These are phyloP conservation scores for Dunckerocampus dactyliophorus DNA, from an alignment of 2,113 vertebrate genomes.

Conservation along the genomic window DNA sequence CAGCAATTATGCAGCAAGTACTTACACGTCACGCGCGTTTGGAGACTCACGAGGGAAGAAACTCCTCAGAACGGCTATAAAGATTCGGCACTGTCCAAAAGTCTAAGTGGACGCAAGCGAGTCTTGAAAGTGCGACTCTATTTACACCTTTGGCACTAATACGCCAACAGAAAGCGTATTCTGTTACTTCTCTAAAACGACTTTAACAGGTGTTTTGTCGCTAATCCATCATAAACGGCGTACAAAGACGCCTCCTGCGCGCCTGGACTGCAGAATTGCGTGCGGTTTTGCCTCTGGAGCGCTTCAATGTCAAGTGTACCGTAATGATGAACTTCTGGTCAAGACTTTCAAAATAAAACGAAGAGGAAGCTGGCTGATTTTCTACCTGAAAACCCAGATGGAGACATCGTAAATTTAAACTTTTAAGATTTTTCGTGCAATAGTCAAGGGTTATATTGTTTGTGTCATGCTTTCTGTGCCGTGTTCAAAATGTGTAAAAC, in stretches of 20 bases:
- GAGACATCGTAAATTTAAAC: too few species aligned
- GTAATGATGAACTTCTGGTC: neutral
- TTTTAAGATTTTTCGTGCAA: too few species aligned
- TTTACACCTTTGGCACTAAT: too few species aligned
- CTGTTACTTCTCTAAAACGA: slow-evolving; percentile 38
- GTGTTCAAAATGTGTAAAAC: too few species aligned
- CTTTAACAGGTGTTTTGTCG: neutral
- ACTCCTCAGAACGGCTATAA: neutral
- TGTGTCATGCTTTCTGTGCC: too few species aligned
- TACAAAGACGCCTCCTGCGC: slow-evolving; percentile 27
- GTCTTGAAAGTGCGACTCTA: too few species aligned
- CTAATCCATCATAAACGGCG: slow-evolving; percentile 31
- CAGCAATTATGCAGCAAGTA: slow-evolving; percentile 15
- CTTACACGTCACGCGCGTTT: slow-evolving; percentile 35
- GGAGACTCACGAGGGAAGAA: neutral
- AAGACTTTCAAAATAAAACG: slow-evolving; percentile 45
- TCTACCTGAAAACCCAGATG: too few species aligned
- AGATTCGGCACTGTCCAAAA: slow-evolving; percentile 12
- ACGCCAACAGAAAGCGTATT: slow-evolving; percentile 7
- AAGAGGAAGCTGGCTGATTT: too few species aligned
- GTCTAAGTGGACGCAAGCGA: slow-evolving; percentile 9
- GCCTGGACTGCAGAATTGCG: slow-evolving; percentile 39
- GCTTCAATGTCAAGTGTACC: neutral
- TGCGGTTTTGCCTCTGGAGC: slow-evolving; percentile 38
- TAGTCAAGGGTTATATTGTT: too few species aligned